phyloP scores from a whole-genome alignment of 2,888 invertebrate species.

The Augochlorella aurata region DNA sequence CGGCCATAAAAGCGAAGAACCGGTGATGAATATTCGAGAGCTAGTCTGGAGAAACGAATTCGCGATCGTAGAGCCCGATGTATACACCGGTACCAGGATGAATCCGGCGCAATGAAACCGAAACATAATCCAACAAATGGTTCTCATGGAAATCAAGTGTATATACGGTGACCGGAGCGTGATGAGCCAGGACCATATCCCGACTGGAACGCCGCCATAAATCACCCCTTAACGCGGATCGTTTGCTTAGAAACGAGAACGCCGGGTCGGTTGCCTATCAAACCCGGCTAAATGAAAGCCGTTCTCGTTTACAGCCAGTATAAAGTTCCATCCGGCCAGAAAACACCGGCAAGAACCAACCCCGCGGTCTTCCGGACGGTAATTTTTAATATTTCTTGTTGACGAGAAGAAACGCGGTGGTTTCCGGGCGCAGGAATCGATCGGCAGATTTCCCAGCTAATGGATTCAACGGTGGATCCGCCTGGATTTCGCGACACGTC shows the following conservation, averaged over 20 bases:
- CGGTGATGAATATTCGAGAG: too few species aligned
- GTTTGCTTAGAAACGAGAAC: conserved; percentile 40
- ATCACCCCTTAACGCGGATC: conserved; percentile 39
- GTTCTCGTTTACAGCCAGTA: conserved; percentile 35
- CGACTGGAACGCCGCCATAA: conserved; percentile 31
- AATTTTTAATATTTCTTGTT: conserved; percentile 18
- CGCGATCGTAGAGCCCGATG: too few species aligned
- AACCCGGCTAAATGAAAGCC: conserved; percentile 16
- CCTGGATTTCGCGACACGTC: conserved; percentile 14
- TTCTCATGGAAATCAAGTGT: conserved; percentile 31
- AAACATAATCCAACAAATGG: conserved; percentile 40
- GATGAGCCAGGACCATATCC: conserved; percentile 30
- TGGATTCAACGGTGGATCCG: conserved; percentile 24
- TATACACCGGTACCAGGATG: background rate
- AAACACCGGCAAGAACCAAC: background rate
- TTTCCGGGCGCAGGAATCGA: background rate
- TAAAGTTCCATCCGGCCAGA: background rate
- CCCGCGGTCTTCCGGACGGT: background rate
- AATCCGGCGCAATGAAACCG: conserved; percentile 22
- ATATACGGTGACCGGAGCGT: conserved; percentile 6
- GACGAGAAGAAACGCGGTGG: background rate
- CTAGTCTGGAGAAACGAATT: too few species aligned
- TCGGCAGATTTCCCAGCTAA: conserved; percentile 19
- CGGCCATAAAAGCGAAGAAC: too few species aligned
- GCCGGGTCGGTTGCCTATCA: conserved; percentile 8